Conservation (phyloP, 2,113 vertebrate genomes). For the Panurus biarmicus region DNA sequence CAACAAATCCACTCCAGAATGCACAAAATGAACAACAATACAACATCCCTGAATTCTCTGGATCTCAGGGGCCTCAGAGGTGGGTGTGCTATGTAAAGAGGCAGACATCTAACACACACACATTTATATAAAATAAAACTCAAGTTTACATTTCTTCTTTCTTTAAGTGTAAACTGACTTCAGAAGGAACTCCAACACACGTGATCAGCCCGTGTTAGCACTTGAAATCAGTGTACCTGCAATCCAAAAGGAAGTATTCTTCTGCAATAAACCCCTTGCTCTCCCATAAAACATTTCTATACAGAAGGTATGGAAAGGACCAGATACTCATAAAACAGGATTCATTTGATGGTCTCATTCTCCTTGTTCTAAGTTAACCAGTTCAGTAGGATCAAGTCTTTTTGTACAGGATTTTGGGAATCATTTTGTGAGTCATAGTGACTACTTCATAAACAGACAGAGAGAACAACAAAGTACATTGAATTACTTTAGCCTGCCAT, state of each 20-base stretch:
- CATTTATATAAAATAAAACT: not conserved
- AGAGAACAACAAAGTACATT: not conserved
- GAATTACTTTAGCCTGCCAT: not conserved
- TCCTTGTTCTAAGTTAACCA: not conserved
- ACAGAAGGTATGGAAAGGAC: not conserved
- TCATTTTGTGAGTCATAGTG: not conserved
- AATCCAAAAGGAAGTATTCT: not conserved
- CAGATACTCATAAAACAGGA: not conserved
- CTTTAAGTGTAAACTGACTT: not conserved
- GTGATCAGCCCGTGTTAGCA: not conserved
- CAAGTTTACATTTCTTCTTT: not conserved
- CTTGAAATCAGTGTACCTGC: not conserved
- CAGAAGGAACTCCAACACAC: not conserved
- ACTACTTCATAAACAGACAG: not conserved
- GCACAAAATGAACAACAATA: not conserved
- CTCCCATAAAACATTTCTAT: not conserved
- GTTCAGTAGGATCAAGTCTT: not conserved
- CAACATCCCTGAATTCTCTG: not conserved
- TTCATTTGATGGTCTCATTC: not conserved
- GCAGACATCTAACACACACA: not conserved
- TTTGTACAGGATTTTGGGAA: not conserved
- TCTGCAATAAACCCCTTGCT: not conserved
- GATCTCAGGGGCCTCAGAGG: not conserved
- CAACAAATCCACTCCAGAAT: not conserved
- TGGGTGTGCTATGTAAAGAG: not conserved